Conservation (phyloP, 2,113 vertebrate species). For the Cyanoderma ruficeps region DNA sequence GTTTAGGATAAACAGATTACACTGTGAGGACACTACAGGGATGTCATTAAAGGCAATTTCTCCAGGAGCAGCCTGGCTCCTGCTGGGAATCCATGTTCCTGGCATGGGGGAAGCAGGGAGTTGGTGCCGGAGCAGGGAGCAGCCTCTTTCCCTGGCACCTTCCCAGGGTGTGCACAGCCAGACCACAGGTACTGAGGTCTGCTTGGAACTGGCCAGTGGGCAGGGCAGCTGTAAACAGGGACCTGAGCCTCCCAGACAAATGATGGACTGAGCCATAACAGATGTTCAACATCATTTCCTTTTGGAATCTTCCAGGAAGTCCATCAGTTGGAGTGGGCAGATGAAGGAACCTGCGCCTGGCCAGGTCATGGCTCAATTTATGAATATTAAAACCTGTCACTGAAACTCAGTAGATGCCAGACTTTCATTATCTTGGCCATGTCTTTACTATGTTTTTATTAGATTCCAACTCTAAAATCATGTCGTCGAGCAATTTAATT, state of each 20-base stretch:
- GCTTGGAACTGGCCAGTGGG: background rate
- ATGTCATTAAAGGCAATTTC: background rate
- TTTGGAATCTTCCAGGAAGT: background rate
- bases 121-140: background rate
- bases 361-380: background rate
- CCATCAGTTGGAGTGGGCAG: fast-evolving
- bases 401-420: background rate
- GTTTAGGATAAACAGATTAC: background rate
- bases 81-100: fast-evolving
- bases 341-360: background rate
- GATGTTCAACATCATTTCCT: fast-evolving
- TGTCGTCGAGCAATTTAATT: background rate
- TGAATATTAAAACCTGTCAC: background rate
- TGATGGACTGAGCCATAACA: fast-evolving
- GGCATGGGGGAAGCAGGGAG: fast-evolving
- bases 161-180: fast-evolving
- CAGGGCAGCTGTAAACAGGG: fast-evolving
- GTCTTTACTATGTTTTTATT: background rate
- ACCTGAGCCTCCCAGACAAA: background rate
- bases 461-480: background rate
- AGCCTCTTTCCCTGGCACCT: background rate
- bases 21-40: fast-evolving
- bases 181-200: background rate
- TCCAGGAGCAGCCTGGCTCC: background rate
- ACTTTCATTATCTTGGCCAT: background rate